Evolutionary conservation across 2,113 vertebrate species (phyloP).

Genomic region (Serilophus lunatus): DNA sequence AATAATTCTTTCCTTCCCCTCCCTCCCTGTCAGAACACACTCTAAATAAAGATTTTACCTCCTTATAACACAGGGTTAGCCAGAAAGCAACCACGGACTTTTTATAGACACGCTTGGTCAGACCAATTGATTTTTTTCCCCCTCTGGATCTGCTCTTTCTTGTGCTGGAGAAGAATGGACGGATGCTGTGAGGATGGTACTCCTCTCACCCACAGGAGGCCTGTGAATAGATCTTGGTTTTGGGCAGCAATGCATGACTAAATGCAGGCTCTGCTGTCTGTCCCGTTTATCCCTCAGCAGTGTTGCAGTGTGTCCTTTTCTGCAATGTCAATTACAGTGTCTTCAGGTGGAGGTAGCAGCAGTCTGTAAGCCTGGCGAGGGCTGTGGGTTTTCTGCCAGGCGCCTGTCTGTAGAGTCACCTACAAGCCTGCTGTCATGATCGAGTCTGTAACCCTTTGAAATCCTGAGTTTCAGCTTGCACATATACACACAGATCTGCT

Average conservation of each 20-base stretch:
- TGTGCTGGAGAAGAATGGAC: too few species aligned
- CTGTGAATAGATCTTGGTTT: background rate
- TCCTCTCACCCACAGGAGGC: background rate
- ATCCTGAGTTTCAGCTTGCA: background rate
- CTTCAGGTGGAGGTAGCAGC: background rate
- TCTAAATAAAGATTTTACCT: background rate
- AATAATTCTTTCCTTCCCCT: background rate
- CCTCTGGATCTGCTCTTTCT: background rate
- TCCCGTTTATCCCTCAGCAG: background rate
- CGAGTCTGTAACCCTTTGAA: background rate
- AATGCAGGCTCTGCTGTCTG: background rate
- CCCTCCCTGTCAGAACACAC: background rate
- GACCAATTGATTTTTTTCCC: background rate
- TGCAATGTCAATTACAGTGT: background rate
- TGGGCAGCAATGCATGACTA: background rate
- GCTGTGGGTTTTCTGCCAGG: background rate
- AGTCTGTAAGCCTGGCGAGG: accelerated
- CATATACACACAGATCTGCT: accelerated
- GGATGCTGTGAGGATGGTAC: background rate
- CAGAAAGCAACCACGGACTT: background rate
- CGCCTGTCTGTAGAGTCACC: background rate
- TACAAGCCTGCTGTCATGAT: background rate
- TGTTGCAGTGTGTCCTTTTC: background rate
- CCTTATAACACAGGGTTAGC: background rate
- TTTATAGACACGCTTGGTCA: background rate